Percentiles rank a stretch among this genome's conserved stretches.
phyloP scores from a whole-genome alignment of 2,888 invertebrate species.

The Lathronympha strigana region DNA sequence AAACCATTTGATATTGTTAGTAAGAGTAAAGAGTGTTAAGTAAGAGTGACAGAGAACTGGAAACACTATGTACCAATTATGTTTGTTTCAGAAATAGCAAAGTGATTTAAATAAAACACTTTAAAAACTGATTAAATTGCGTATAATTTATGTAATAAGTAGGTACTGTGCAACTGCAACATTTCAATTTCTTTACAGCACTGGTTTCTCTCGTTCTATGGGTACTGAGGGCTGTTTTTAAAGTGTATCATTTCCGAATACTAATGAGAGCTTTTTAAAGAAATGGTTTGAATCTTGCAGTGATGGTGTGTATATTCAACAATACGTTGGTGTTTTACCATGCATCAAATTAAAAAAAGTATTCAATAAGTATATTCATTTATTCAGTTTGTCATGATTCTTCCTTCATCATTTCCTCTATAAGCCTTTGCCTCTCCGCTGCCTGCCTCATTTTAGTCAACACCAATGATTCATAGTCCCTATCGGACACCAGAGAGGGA shows the following conservation, averaged over 20 bases:
- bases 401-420: conserved; percentile 87
- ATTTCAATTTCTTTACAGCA: too few species aligned
- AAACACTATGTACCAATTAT: too few species aligned
- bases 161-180: too few species aligned
- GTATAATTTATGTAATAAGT: too few species aligned
- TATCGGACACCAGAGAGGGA: conserved; percentile 82
- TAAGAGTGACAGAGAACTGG: conserved; percentile 30
- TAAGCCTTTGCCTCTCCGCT: conserved; percentile 91
- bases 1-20: conserved; percentile 85
- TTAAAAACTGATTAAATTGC: too few species aligned
- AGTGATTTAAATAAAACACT: too few species aligned
- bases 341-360: neutral
- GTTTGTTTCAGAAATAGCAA: too few species aligned
- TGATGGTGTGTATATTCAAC: neutral
- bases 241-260: too few species aligned
- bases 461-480: conserved; percentile 93
- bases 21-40: conserved; percentile 45
- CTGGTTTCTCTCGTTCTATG: too few species aligned
- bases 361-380: conserved; percentile 27
- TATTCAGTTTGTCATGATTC: conserved; percentile 60
- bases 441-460: conserved; percentile 92
- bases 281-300: too few species aligned
- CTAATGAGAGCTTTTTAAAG: too few species aligned
- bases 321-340: neutral
- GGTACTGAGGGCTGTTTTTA: too few species aligned